These are phyloP conservation scores for Spisula solida DNA, from an alignment of 2,888 invertebrate genomes.

Conservation along the genomic window DNA sequence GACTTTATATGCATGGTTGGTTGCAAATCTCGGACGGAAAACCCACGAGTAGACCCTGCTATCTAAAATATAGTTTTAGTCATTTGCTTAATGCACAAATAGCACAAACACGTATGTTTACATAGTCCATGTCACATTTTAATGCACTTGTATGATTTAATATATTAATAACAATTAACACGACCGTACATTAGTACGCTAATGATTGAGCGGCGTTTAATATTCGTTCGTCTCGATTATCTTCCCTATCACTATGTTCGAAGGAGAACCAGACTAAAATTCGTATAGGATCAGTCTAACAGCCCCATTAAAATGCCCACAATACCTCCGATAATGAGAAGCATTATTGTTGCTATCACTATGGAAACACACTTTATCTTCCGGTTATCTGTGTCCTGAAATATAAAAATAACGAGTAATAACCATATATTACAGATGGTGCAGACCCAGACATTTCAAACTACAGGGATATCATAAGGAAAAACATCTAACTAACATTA, in stretches of 20 bases:
- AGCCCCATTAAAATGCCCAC: conserved; percentile 71
- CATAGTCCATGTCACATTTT: not conserved
- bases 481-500: too few relatives aligned
- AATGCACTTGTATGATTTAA: not conserved
- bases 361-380: conserved; percentile 65
- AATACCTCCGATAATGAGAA: conserved; percentile 65
- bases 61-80: not conserved
- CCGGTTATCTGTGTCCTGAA: conserved; percentile 61
- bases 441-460: too few relatives aligned
- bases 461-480: too few relatives aligned
- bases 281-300: conserved; percentile 43
- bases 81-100: not conserved
- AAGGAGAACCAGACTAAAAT: too few relatives aligned
- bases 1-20: not conserved
- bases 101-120: not conserved
- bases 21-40: not conserved
- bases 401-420: conserved; percentile 10
- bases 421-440: too few relatives aligned
- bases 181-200: not conserved
- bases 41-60: not conserved
- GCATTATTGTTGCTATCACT: conserved; percentile 58
- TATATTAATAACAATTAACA: not conserved
- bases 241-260: not conserved
- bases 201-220: not conserved
- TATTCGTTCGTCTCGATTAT: not conserved